Evolutionary conservation across 2,113 vertebrate species (phyloP), one percentile per base, ranked within the genome.

Genomic region (Canis aureus): DNA sequence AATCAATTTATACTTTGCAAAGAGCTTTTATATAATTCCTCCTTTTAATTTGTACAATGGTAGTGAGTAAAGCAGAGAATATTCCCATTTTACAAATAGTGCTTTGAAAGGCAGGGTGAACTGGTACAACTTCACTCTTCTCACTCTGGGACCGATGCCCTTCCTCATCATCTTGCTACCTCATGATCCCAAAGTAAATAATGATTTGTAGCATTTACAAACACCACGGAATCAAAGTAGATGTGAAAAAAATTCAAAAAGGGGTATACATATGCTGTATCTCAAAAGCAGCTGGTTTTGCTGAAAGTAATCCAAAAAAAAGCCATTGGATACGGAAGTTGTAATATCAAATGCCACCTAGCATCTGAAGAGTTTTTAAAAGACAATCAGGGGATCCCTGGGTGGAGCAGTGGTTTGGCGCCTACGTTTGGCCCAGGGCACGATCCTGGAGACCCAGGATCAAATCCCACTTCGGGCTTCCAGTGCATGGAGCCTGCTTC

Each of bases 1-100:
- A 83, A 89, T 73, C 60, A 84, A 90, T 60, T 87, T 74, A 80
- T 27, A 83, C 60, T 90, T 83, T 92, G n/a, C 57, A 87, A 51
- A 79, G 15, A 23, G 3, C 10, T 78, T 94, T 79, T 82, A 86
- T 32, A 43, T 43, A 89, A 71, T 62, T 20, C 9, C 49, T 84
- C 35, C 19, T 92, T 91, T 82, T 43, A 69, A 92, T 88, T 29
- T 73, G 15, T 35, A 59, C 16, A 89, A 88, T 23, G 6, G 22
- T 51, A 35, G 17, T 81, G 10, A 11, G 5, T n/a, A 87, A 85
- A 81, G 16, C 12, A 60, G 4, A 90, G 6, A 29, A 3, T 49
- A 84, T 22, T 79, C 16, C 76, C 23, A 49, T 53, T 62, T 76
- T 74, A 84, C 3, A 89, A 57, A 85, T 12, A 8, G 38, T 84